Base-by-base conservation (phyloP, 2,113 vertebrate genomes). In the Craseonycteris thonglongyai region DNA sequence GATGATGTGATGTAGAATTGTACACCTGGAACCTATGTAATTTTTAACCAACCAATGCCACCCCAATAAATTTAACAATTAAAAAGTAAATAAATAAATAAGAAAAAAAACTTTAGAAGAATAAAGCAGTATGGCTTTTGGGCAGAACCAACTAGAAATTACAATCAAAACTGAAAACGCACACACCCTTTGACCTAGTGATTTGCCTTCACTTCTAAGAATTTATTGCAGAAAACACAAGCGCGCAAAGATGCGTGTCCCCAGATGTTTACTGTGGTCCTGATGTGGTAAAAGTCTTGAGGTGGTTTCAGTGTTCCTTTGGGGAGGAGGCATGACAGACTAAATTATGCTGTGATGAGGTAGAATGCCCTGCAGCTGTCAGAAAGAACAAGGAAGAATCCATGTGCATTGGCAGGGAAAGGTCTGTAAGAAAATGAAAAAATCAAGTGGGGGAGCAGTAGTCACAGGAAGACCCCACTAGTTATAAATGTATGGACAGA, bases 91-190 rank as follows among this genome's bases (percentile, higher is more conserved):
- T n/a, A n/a, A n/a, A n/a, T n/a, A n/a, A n/a, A n/a, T n/a, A n/a
- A n/a, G n/a, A n/a, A n/a, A n/a, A 47, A 92, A 21, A 87, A 63
- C 38, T 47, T 33, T 38, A 65, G 56, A 19, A 45, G 14, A 19
- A 69, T 84, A 66, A 80, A 51, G 26, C 1, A 35, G 30, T 2
- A 7, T 63, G 72, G 26, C 9, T 35, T 9, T 79, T 91, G 83
- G 42, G 26, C 28, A 91, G 58, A 58, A 45, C 42, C 35, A 47
- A 61, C 71, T 94, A 59, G 93, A 96, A 94, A 90, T 94, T 61
- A 19, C 26, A 68, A 61, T 85, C 68, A 94, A 95, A 93, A 88
- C 95, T 58, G 96, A 95, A 95, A 97, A 91, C n/a, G 82, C 30
- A 78, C 96, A 94, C 72, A 16, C 95, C 93, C 93, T 95, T 49